A percentile compares a stretch with the other conserved stretches of the same genome.
Evolutionary conservation across 2,888 invertebrate species (phyloP).

Genomic region (Thalpophila matura): DNA sequence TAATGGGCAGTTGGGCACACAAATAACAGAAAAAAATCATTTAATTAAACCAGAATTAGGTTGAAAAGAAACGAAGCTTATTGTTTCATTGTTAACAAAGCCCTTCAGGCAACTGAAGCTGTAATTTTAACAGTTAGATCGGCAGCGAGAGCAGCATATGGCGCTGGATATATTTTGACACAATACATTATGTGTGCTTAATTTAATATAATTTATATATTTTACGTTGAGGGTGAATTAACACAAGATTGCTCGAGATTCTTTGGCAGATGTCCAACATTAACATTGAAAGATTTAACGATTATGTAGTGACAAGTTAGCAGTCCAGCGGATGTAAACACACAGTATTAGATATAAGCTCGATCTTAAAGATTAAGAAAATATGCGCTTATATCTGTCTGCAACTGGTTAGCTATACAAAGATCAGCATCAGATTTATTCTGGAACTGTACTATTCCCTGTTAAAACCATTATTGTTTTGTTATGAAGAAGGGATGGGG

Average conservation of each 20-base stretch:
- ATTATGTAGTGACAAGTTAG: constrained; percentile 46
- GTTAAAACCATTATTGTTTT: too few species aligned
- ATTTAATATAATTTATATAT: constrained; percentile 7
- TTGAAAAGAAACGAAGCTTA: too few species aligned
- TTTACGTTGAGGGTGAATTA: constrained; percentile 1
- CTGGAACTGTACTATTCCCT: too few species aligned
- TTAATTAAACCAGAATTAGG: too few species aligned
- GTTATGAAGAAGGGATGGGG: too few species aligned
- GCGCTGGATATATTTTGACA: constrained; percentile 13
- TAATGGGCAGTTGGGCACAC: too few species aligned
- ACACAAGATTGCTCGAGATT: constrained; percentile 10
- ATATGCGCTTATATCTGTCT: background rate
- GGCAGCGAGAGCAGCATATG: too few species aligned
- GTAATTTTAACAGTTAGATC: too few species aligned
- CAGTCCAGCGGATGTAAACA: constrained; percentile 30
- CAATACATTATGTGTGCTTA: constrained; percentile 9
- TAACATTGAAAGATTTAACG: constrained; percentile 37
- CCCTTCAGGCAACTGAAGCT: too few species aligned
- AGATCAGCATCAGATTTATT: background rate
- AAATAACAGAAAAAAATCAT: too few species aligned
- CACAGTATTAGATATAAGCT: constrained; percentile 28
- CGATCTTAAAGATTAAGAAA: constrained; percentile 7
- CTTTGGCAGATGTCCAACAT: constrained; percentile 49
- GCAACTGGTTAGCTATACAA: constrained; percentile 1
- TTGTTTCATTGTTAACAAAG: too few species aligned